Conservation (phyloP, 92 coral and sea anemone species). For the Phymanthus crucifer region DNA sequence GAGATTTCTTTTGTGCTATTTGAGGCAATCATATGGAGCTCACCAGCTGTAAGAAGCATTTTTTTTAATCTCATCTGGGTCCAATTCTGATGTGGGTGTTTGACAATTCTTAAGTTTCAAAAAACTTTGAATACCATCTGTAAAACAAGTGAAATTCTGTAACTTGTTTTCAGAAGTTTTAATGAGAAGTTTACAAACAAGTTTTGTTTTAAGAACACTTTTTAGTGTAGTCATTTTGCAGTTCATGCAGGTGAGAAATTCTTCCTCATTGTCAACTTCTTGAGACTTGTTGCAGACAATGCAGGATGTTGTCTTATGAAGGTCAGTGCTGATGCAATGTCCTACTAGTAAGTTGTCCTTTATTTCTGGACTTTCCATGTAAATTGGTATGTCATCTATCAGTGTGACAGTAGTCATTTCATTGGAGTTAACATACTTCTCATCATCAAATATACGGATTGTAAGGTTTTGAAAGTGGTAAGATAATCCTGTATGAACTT, state of each 20-base stretch:
- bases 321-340: conserved; percentile 48
- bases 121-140: conserved; percentile 65
- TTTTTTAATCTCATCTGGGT: conserved; percentile 17
- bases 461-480: conserved; percentile 60
- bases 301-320: conserved; percentile 44
- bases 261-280: conserved; percentile 37
- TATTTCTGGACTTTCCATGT: conserved; percentile 41
- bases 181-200: conserved; percentile 57
- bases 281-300: conserved; percentile 51
- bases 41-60: conserved; percentile 43
- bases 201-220: conserved; percentile 50
- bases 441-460: conserved; percentile 60
- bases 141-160: too few relatives aligned
- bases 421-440: conserved; percentile 58
- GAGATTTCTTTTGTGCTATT: conserved; percentile 37
- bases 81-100: conserved; percentile 36
- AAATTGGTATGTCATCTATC: conserved; percentile 15
- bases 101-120: conserved; percentile 32
- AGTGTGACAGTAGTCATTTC: conserved; percentile 32
- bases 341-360: conserved; percentile 44
- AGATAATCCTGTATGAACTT: conserved; percentile 58
- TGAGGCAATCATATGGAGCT: conserved; percentile 35
- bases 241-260: conserved; percentile 52
- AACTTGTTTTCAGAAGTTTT: conserved; percentile 52
- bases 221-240: conserved; percentile 53